Evolutionary conservation across 1,140 invertebrate species (phyloP).

Genomic region (Tigriopus japonicus): DNA sequence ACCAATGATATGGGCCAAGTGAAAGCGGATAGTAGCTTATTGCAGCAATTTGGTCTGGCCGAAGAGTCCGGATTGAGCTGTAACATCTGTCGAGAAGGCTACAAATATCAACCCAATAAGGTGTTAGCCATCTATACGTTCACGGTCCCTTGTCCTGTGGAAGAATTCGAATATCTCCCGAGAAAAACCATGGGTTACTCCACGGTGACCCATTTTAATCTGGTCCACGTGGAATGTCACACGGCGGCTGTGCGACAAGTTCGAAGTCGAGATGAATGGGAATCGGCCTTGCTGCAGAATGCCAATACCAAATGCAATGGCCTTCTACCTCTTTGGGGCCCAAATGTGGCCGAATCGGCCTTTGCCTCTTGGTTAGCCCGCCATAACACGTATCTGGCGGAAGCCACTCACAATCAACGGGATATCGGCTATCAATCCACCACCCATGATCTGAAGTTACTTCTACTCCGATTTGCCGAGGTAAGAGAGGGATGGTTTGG

Average conservation of each 20-base stretch:
- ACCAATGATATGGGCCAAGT: constrained; percentile 78
- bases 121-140: constrained; percentile 91
- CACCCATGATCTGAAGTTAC: constrained; percentile 79
- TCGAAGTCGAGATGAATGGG: constrained; percentile 78
- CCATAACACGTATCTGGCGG: constrained; percentile 26
- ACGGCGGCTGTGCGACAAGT: constrained; percentile 74
- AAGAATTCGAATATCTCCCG: constrained; percentile 63
- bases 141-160: constrained; percentile 83
- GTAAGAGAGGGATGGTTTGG: neutral
- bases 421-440: constrained; percentile 73
- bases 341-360: constrained; percentile 78
- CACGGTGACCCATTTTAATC: constrained; percentile 94
- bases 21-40: constrained; percentile 64
- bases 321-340: constrained; percentile 83
- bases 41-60: constrained; percentile 60
- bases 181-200: constrained; percentile 44
- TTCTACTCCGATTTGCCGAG: constrained; percentile 62
- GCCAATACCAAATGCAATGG: constrained; percentile 95
- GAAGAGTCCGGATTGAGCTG: constrained; percentile 91
- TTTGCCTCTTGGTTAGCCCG: constrained; percentile 82
- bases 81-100: constrained; percentile 93
- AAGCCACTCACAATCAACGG: constrained; percentile 27
- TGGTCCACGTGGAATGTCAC: constrained; percentile 94
- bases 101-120: constrained; percentile 39
- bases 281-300: constrained; percentile 89